phyloP scores from a whole-genome alignment of 2,888 invertebrate species.

The Drosophila neutralis region DNA sequence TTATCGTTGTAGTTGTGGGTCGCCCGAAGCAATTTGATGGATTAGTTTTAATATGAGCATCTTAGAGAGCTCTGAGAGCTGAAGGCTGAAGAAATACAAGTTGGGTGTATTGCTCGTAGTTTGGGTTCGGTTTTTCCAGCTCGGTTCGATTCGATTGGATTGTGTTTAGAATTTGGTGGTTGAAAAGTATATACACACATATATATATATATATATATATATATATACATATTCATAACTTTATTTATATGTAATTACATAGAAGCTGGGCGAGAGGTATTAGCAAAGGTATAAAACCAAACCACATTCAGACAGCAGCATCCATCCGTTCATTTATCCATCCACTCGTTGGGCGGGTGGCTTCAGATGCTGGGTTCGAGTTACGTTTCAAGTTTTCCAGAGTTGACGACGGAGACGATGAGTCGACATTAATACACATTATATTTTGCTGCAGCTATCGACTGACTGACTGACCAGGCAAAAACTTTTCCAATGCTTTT shows the following conservation, averaged over 20 bases:
- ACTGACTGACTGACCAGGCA: conserved; percentile 73
- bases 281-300: conserved; percentile 72
- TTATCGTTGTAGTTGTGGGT: conserved; percentile 71
- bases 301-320: conserved; percentile 43
- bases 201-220: conserved; percentile 15
- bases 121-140: conserved; percentile 44
- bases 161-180: conserved; percentile 60
- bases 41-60: conserved; percentile 71
- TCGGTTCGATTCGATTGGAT: conserved; percentile 40
- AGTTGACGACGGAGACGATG: conserved; percentile 62
- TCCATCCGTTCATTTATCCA: conserved; percentile 11
- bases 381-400: conserved; percentile 51
- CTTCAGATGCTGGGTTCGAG: conserved; percentile 25
- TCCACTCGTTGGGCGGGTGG: conserved; percentile 8
- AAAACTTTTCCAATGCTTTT: conserved; percentile 69
- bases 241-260: conserved; percentile 21
- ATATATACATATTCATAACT: conserved; percentile 26
- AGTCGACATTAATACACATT: conserved; percentile 76
- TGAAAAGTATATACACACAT: conserved; percentile 52
- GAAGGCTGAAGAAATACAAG: conserved; percentile 39
- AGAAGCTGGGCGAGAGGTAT: conserved; percentile 47
- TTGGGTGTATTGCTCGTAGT: conserved; percentile 61
- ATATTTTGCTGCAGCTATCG: conserved; percentile 74
- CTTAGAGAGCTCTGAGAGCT: conserved; percentile 30
- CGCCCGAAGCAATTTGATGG: conserved; percentile 75